Evolutionary conservation across 1,140 invertebrate genomes (phyloP), one percentile per base, ranked within the genome.

Genomic region (Heliconius nattereri): DNA sequence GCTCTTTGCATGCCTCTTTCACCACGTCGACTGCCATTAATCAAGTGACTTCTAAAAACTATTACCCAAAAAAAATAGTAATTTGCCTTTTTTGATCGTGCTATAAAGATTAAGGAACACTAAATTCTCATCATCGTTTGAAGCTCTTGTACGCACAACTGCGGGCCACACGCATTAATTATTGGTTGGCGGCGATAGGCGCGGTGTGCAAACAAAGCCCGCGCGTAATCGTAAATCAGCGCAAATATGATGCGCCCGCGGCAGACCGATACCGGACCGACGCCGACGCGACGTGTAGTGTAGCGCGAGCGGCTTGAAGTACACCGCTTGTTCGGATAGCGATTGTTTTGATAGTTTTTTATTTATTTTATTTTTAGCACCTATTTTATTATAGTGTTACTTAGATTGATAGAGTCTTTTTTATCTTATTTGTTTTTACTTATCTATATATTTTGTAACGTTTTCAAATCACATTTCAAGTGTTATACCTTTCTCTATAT

Each of bases 191-290:
- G 78, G 73, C 73, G 78, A 79, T 75, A 79, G 79, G 54, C 29
- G 78, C 77, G 78, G 81, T 45, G 87, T 80, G 85, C 85, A 87
- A 89, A 89, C 87, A 87, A 87, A 87, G 73, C 72, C 71, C 37
- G 77, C 37, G 77, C 80, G 60, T 66, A 16, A 66, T 52, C 76
- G 81, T 84, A 85, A 84, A 86, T 85, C 83, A 75, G 75, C 66
- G 74, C 73, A 71, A 71, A 85, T 82, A 84, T 80, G 70, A 81
- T 84, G 80, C 78, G 80, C 75, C 79, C 40, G 79, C 76, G 74
- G 82, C 80, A 11, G 60, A 29, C 60, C 60, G 60, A 16, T 66
- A 66, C 54, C 54, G n/a, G 54, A 5, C 54, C 54, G 54, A 57
- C 32, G 32, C 40, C 40, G 40, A 45, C 40, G 40, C 40, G 40